Base-by-base conservation (phyloP, 2,888 invertebrate species). In the Rhabditoides inermis region DNA sequence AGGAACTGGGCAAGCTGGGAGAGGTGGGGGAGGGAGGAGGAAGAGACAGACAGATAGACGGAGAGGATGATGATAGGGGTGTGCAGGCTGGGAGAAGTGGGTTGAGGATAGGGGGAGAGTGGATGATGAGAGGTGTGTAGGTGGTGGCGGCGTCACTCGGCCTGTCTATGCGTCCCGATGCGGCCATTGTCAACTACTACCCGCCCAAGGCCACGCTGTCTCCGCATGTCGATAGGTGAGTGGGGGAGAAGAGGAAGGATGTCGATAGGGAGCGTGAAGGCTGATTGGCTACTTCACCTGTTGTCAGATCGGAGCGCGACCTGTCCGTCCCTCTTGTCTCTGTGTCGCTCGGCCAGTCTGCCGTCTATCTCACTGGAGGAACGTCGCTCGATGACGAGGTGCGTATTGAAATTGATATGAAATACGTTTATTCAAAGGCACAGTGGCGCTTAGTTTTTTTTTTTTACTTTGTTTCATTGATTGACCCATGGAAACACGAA, bases 141-240 rank as follows among this genome's bases (percentile, higher is more conserved):
- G n/a, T n/a, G n/a, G n/a, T n/a, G n/a, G n/a, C n/a, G n/a, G n/a
- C n/a, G n/a, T n/a, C n/a, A n/a, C n/a, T n/a, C n/a, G n/a, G n/a
- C n/a, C n/a, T n/a, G n/a, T n/a, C n/a, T n/a, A 90, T 86, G 75
- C 80, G 77, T 51, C 85, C 92, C 0, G 86, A 98, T 80, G 94
- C 98, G 18, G 90, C 89, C 0, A 95, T 98, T 68, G 84, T 95
- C 0, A 98, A 98, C 80, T 95, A 87, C 77, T 98, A 98, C 77
- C 87, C 90, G 65, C 84, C 88, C 81, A 88, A 90, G 72, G 90
- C 91, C 0, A 89, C 88, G 2, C 80, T 98, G 32, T 87, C 89
- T 1, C 89, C 90, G 0, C 98, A 98, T 76, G 88, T 88, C 0
- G 98, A 98, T 27, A 61, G 60, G 73, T 73, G 32, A 44, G 55